Conservation (phyloP, 2,113 vertebrate genomes). For the Microcebus lehilahytsara region DNA sequence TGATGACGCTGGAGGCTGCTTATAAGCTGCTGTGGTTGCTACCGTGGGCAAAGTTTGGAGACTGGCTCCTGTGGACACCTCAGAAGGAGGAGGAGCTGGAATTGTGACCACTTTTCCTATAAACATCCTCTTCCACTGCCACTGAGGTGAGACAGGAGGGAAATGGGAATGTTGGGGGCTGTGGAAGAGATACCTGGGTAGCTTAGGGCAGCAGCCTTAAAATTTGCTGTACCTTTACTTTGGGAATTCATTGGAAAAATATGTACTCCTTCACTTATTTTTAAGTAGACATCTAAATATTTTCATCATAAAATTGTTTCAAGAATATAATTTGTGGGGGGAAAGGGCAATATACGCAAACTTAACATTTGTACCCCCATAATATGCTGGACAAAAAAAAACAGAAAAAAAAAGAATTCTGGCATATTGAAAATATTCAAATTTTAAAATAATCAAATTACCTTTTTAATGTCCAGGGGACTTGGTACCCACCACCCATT, state of each 20-base stretch:
- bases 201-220: not conserved
- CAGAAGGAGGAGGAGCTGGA: constrained; percentile 65
- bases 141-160: constrained; percentile 38
- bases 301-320: constrained; percentile 45
- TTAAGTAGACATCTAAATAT: not conserved
- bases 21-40: constrained; percentile 62
- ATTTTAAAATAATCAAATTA: constrained; percentile 5
- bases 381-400: no score
- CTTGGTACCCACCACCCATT: not conserved
- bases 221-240: not conserved
- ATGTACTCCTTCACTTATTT: not conserved
- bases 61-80: constrained; percentile 66
- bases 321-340: not conserved
- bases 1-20: constrained; percentile 62
- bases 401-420: not conserved
- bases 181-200: not conserved
- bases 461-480: not conserved
- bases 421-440: not conserved
- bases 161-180: not conserved
- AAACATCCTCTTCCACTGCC: not conserved
- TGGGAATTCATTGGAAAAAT: not conserved
- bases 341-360: no score
- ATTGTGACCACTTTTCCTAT: constrained; percentile 27
- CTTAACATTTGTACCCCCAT: no score
- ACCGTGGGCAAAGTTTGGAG: constrained; percentile 54